These are phyloP conservation scores for Typhlomys cinereus DNA, from an alignment of 2,113 vertebrate genomes.

Conservation along the genomic window DNA sequence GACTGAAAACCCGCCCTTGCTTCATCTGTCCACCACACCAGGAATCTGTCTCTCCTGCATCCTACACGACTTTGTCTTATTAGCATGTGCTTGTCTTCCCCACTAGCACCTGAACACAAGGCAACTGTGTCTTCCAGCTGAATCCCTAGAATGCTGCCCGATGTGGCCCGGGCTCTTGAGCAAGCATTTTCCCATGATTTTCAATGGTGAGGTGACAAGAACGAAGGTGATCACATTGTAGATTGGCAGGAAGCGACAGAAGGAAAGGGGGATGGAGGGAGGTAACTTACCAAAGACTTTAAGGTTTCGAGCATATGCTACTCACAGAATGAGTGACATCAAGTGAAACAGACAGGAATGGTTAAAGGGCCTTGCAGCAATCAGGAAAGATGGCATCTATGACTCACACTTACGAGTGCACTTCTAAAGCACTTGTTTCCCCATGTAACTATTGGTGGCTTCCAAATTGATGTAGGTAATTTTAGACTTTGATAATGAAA, in stretches of 20 bases:
- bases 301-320: background rate
- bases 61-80: background rate
- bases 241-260: background rate
- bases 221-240: background rate
- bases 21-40: too few species aligned
- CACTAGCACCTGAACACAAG: background rate
- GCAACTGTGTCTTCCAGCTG: background rate
- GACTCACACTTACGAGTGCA: background rate
- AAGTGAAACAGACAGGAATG: background rate
- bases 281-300: background rate
- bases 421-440: background rate
- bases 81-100: background rate
- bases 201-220: background rate
- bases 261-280: background rate
- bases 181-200: background rate
- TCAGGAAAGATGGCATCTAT: background rate
- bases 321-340: background rate
- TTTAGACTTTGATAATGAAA: constrained; percentile 30
- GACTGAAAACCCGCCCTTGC: background rate
- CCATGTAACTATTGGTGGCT: background rate
- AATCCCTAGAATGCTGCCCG: background rate
- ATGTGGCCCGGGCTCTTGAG: background rate
- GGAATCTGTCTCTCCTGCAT: background rate
- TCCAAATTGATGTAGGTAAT: background rate
- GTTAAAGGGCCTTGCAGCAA: background rate